These are phyloP conservation scores for Pachymerium ferrugineum DNA, from an alignment of 2,888 invertebrate species.

Conservation along the genomic window DNA sequence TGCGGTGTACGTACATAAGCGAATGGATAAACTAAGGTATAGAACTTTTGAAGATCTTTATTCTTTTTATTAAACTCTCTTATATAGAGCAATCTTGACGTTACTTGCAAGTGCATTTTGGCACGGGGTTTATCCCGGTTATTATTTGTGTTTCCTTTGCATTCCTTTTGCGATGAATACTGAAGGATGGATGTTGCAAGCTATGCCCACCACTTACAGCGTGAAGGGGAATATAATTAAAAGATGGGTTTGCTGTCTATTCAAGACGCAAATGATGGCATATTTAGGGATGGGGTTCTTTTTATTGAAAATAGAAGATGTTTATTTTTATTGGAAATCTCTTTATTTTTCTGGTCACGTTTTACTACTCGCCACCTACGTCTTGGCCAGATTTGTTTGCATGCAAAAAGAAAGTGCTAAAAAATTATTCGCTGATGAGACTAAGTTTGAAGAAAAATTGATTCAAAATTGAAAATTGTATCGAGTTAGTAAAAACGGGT, in stretches of 20 bases:
- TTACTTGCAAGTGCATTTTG: conserved; percentile 85
- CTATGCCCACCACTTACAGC: conserved; percentile 49
- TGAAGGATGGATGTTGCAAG: conserved; percentile 74
- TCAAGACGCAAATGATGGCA: conserved; percentile 79
- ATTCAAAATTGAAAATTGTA: background rate
- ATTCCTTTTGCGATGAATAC: conserved; percentile 79
- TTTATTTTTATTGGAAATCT: conserved; percentile 61
- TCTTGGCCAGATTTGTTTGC: conserved; percentile 28
- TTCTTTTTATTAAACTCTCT: background rate
- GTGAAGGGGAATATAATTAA: conserved; percentile 57
- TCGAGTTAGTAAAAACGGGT: background rate
- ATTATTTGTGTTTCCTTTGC: conserved; percentile 86
- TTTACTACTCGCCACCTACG: conserved; percentile 42
- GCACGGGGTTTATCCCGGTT: conserved; percentile 93
- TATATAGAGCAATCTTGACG: conserved; percentile 58
- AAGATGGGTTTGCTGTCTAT: conserved; percentile 68
- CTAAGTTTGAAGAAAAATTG: background rate
- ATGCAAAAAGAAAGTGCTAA: background rate
- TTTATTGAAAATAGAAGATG: conserved; percentile 64
- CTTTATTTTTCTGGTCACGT: conserved; percentile 63
- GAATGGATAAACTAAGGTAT: conserved; percentile 56
- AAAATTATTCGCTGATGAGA: background rate
- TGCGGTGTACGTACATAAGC: conserved; percentile 80
- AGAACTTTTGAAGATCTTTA: background rate
- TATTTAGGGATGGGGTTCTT: conserved; percentile 86